Evolutionary conservation across 92 coral and sea anemone species (phyloP), one percentile per base, ranked within the genome.

Genomic region (Parazoanthus swiftii): DNA sequence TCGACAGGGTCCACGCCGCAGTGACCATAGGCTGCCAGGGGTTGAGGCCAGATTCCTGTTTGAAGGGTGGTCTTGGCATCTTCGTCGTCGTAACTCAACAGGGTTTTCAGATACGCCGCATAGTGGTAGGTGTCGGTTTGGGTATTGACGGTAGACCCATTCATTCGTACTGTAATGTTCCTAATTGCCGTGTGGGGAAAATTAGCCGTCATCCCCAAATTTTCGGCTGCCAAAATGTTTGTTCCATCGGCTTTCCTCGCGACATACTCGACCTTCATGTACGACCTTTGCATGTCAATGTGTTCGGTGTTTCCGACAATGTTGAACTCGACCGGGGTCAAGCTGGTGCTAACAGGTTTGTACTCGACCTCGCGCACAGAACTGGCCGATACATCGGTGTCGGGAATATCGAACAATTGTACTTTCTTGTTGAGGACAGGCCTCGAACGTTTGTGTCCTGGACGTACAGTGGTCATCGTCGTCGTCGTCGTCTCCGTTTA

Each of bases 141-240:
- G 73, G 73, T 67, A 67, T 67, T 67, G 8, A 67, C 73, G 6
- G 73, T 67, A 67, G 73, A 67, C 73, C 73, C 73, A 67, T 67
- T 67, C 29, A 67, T 67, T 67, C 73, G 73, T 67, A 67, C 73
- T 67, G 73, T 67, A 67, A 67, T 67, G 73, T 67, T 67, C 73
- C 73, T 67, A 67, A 67, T 67, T 33, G 73, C 73, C 73, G 73
- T 67, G 73, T 67, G 73, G 73, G 73, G 73, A 67, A 67, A 67
- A 67, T 67, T 67, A 67, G 73, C 73, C 73, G 73, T 67, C 73
- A 67, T 67, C 73, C 73, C 73, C 73, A 67, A 67, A 67, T 67
- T 67, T 67, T 67, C 73, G 73, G 0, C 0, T 67, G 73, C 73
- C 73, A 67, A 67, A 67, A 67, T 67, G 73, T 67, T 67, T 67